Conservation (phyloP, 2,797 vertebrate species). For the Babyrousa celebensis region DNA sequence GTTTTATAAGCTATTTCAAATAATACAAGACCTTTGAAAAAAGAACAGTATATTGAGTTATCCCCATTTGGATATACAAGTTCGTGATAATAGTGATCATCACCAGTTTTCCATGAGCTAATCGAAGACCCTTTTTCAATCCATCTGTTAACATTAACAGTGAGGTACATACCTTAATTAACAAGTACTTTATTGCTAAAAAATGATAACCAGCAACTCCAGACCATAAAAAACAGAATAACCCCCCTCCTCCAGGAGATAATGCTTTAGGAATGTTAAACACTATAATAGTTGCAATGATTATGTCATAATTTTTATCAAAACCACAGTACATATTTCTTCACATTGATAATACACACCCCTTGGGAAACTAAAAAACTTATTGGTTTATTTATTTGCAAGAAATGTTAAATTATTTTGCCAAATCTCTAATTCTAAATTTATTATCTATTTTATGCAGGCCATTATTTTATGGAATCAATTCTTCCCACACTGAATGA, state of each 20-base stretch:
- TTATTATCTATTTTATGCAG: neutral
- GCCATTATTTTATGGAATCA: conserved; percentile 24
- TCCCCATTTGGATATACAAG: conserved; percentile 13
- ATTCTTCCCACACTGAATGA: neutral
- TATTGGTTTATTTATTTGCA: neutral
- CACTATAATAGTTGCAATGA: neutral
- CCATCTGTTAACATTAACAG: neutral
- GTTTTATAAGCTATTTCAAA: conserved; percentile 48
- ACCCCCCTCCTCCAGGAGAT: neutral
- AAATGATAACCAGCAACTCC: neutral
- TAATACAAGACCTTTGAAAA: conserved; percentile 5
- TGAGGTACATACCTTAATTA: no score
- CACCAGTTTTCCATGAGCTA: neutral
- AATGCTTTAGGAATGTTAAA: neutral
- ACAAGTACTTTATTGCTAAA: no score
- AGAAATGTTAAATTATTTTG: neutral
- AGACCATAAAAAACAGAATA: neutral
- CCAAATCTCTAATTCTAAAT: conserved; percentile 8
- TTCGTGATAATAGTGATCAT: neutral
- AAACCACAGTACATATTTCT: neutral
- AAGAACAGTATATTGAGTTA: conserved; percentile 27
- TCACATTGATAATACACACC: neutral
- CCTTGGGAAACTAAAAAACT: neutral
- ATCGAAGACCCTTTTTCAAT: conserved; percentile 40
- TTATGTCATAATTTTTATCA: neutral